phyloP scores from a whole-genome alignment of 2,888 invertebrate species.

The Eilema sororculum region DNA sequence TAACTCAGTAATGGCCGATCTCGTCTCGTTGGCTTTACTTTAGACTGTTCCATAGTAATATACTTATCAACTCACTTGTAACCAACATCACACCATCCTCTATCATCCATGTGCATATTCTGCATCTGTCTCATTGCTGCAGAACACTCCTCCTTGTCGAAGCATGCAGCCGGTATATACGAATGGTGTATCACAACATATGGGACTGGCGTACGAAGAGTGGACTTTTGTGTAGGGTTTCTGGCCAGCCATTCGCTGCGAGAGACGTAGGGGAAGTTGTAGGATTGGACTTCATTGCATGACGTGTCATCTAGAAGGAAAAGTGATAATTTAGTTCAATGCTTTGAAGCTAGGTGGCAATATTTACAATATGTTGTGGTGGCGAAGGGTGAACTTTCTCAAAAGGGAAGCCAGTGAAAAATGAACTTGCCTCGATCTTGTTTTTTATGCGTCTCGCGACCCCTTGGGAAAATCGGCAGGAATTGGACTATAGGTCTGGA shows the following conservation, averaged over 20 bases:
- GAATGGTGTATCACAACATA: conserved; percentile 92
- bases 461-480: too few species aligned
- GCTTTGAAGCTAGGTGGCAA: too few species aligned
- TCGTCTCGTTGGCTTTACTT: too few species aligned
- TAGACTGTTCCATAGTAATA: not conserved
- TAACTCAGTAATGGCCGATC: too few species aligned
- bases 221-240: conserved; percentile 74
- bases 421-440: too few species aligned
- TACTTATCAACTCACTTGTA: conserved; percentile 68
- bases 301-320: conserved; percentile 41
- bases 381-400: too few species aligned
- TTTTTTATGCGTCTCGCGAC: too few species aligned
- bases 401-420: too few species aligned
- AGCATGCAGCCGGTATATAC: conserved; percentile 87
- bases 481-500: too few species aligned
- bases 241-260: conserved; percentile 89
- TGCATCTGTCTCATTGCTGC: conserved; percentile 89
- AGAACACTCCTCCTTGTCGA: conserved; percentile 80
- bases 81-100: conserved; percentile 90
- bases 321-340: too few species aligned
- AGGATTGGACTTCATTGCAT: conserved; percentile 67
- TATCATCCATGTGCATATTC: conserved; percentile 87
- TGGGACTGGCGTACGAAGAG: conserved; percentile 87
- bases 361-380: too few species aligned
- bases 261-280: conserved; percentile 69